Conservation (phyloP, 2,113 vertebrate genomes). For the Nothoprocta perdicaria region DNA sequence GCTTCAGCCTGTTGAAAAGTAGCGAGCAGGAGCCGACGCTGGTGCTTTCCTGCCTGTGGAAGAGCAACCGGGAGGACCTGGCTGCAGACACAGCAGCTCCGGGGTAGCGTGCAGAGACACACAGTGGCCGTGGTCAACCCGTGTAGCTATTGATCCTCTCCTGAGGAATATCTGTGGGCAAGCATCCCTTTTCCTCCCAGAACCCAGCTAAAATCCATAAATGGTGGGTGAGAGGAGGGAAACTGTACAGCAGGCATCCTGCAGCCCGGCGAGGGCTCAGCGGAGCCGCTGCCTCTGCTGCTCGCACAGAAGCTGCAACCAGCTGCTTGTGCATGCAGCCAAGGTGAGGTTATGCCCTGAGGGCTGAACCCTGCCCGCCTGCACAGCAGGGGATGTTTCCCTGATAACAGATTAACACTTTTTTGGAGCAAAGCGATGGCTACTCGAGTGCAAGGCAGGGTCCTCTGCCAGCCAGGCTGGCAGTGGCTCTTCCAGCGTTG, state of each 20-base stretch:
- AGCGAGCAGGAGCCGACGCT: not conserved
- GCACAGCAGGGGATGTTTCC: not conserved
- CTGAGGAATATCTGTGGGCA: not conserved
- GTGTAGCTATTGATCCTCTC: no score
- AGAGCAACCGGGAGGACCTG: no score
- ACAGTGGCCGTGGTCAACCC: no score
- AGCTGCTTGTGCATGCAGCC: fast-evolving
- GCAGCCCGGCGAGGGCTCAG: no score
- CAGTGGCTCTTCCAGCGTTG: not conserved
- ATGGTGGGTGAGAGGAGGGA: not conserved
- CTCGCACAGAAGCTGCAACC: not conserved
- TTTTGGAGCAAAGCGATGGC: not conserved
- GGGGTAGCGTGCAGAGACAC: no score
- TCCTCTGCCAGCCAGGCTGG: not conserved
- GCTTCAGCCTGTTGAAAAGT: not conserved
- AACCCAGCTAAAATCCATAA: fast-evolving
- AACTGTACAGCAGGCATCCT: not conserved
- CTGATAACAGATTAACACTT: not conserved
- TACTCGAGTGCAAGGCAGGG: not conserved
- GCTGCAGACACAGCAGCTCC: no score
- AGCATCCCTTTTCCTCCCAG: not conserved
- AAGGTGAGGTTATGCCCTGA: not conserved
- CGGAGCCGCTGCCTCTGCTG: not conserved
- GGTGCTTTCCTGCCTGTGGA: fast-evolving
- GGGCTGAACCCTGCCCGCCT: not conserved